These are phyloP conservation scores for Hylaeus volcanicus DNA, from an alignment of 1,140 invertebrate genomes.

Conservation along the genomic window DNA sequence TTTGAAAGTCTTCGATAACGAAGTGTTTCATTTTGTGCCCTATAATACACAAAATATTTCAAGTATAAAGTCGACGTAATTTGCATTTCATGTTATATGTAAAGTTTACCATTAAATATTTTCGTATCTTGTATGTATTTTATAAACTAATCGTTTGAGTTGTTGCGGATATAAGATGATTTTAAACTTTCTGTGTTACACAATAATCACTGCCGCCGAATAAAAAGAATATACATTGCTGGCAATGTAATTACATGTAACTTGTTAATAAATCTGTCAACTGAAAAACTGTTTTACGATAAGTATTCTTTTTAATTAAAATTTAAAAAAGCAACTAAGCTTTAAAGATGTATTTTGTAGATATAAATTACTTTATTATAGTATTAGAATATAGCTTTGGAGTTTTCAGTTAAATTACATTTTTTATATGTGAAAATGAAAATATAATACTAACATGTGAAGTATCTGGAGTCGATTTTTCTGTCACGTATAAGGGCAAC, in stretches of 20 bases:
- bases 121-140: conserved; percentile 37
- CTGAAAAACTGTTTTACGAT: not conserved
- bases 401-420: conserved; percentile 1
- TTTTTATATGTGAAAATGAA: not conserved
- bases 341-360: not conserved
- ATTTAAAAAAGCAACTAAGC: conserved; percentile 31
- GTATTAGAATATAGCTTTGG: not conserved
- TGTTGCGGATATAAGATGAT: conserved; percentile 20
- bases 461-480: conserved; percentile 4
- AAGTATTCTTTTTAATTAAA: conserved; percentile 7
- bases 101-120: conserved; percentile 10
- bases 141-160: conserved; percentile 31
- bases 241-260: conserved; percentile 29
- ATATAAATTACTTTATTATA: too few relatives aligned
- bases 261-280: conserved; percentile 28
- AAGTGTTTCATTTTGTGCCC: conserved; percentile 23
- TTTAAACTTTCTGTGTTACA: conserved; percentile 19
- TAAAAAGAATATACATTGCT: conserved; percentile 28
- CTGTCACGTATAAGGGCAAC: conserved; percentile 26
- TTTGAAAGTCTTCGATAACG: conserved; percentile 74
- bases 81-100: conserved; percentile 56
- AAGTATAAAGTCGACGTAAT: conserved; percentile 14
- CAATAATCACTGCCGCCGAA: conserved; percentile 23
- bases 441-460: conserved; percentile 2
- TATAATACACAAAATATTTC: conserved; percentile 35